phyloP scores from a whole-genome alignment of 2,113 vertebrate genomes.

The Podarcis raffonei region DNA sequence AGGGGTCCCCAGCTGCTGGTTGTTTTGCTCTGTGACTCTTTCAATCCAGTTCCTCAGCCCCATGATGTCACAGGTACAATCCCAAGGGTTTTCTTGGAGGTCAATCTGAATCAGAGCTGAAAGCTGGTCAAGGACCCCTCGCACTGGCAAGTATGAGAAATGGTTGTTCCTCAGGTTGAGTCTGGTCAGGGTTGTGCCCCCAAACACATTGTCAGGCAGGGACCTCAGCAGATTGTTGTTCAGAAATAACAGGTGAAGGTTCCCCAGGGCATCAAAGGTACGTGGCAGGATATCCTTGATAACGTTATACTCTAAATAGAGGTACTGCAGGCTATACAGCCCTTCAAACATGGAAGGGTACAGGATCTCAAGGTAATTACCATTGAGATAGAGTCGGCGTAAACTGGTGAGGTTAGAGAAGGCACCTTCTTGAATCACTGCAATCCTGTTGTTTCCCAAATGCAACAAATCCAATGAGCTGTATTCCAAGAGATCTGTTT shows the following conservation, averaged over 20 bases:
- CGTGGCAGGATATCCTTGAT: constrained; percentile 93
- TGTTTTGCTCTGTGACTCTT: constrained; percentile 68
- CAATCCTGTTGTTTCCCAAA: constrained; percentile 95
- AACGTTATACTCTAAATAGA: constrained; percentile 98
- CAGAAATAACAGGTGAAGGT: constrained; percentile 93
- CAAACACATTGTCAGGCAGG: constrained; percentile 90
- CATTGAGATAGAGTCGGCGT: constrained; percentile 94
- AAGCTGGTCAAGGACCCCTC: constrained; percentile 95
- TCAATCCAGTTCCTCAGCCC: constrained; percentile 97
- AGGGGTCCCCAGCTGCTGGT: constrained; percentile 82
- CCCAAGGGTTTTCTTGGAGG: constrained; percentile 98
- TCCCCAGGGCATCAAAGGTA: constrained; percentile 90
- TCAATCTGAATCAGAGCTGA: constrained; percentile 97
- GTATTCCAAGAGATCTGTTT: constrained; percentile 88
- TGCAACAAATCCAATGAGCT: constrained; percentile 93
- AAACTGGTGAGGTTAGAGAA: constrained; percentile 95
- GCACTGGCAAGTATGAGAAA: constrained; percentile 91
- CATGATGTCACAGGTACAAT: constrained; percentile 94
- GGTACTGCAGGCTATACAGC: constrained; percentile 93
- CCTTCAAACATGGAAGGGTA: constrained; percentile 89
- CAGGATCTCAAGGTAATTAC: constrained; percentile 95
- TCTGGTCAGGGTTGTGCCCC: constrained; percentile 91
- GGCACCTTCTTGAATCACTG: constrained; percentile 92
- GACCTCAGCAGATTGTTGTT: constrained; percentile 96
- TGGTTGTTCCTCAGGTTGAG: constrained; percentile 98